Base-by-base conservation (phyloP, 1,140 invertebrate genomes). In the Nasonia vitripennis region DNA sequence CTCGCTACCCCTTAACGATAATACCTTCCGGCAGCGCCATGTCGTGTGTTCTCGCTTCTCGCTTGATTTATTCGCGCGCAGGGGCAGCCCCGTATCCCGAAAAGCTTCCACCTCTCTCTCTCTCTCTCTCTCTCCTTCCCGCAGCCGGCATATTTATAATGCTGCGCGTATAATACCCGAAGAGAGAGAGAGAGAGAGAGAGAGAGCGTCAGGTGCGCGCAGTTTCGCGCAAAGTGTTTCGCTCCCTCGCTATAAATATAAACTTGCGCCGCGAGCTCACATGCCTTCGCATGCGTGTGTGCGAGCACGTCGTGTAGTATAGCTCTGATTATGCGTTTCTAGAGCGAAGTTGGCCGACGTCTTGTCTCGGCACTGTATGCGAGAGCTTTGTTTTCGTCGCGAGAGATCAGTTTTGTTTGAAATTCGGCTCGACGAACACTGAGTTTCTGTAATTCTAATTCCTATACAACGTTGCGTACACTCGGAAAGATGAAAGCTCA, bases 51-150 rank as follows among this genome's bases (percentile, higher is more conserved):
- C 27, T 51, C 89, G 90, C 90, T 88, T 88, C 90, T 86, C 89
- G 88, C 88, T 89, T 92, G 91, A 92, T 92, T 92, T 91, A 91
- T 91, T 90, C 87, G 86, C 81, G 70, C 87, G 74, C 20, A 86
- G 84, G 78, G 68, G 78, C 55, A 83, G 41, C 70, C 67, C 70
- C 51, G 48, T 55, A 70, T 75, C 34, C 31, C 67, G 17, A 78
- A 74, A 84, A 78, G 82, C 62, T 84, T 84, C 55, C 78, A 37
- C 45, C 37, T 78, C 74, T 67, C n/a, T 62, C 27, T n/a, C 10
- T 31, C 51, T 80, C 27, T n/a, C 10, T 31, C 51, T 80, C n/a
- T 67, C 17, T 55, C 34, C n/a, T 17, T 31, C 7, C 81, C 37
- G 17, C 27, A n/a, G 51, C 23, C 51, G 12, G 80, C 62, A 85